Evolutionary conservation across 1,140 invertebrate genomes (phyloP), one percentile per base, ranked within the genome.

Genomic region (Tachypleus tridentatus): DNA sequence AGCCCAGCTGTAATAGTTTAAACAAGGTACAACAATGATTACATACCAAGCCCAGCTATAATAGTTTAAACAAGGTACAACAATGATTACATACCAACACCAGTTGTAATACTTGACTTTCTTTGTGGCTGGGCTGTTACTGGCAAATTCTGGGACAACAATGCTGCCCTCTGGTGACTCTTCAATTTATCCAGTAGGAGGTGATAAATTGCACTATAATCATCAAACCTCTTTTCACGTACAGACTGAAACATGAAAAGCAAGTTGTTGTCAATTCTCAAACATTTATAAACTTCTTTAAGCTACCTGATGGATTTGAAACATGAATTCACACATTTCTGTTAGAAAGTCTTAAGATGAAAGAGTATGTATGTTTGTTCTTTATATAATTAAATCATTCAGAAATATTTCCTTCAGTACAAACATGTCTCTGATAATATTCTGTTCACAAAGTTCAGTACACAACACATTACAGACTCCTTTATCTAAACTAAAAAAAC

Each of bases 131-230:
- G 71, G 7, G 76, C 74, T 60, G 74, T 72, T 9, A 78, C 70
- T 9, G 79, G 80, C n/a, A 80, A 70, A 65, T 75, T 77, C 50
- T 75, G 75, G n/a, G 74, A 74, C 52, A 72, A 61, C 51, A 71
- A 65, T 9, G 73, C 65, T 53, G 75, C 72, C 61, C 73, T 70
- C 9, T 76, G 76, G 66, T 78, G 77, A 51, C 74, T 73, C 47
- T 85, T 82, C 58, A 87, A 73, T 75, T 88, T 89, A 72, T 94
- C 91, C 68, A 88, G 82, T 9, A 98, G 81, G 66, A 98, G 82
- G 78, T 96, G 89, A 77, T 98, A 98, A 72, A 98, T 97, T 58
- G 95, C 95, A 72, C 91, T 93, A 69, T 96, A 90, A 79, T 97
- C 92, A 77, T 98, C 93, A 77, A 94, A 98, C 7, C 87, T 82